phyloP scores from a whole-genome alignment of 2,113 vertebrate genomes.

The Scortum barcoo region DNA sequence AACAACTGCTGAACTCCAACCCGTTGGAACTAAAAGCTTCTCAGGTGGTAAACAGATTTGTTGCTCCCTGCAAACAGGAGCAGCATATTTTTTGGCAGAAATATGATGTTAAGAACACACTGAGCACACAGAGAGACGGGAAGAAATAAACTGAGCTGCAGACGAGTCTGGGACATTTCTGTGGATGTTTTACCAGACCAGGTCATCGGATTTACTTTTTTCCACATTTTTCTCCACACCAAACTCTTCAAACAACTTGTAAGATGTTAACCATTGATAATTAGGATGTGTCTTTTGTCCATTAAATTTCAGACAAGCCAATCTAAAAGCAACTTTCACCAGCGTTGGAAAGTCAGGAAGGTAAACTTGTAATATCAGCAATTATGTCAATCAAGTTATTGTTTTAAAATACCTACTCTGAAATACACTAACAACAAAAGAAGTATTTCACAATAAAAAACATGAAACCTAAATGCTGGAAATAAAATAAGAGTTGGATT shows the following conservation, averaged over 20 bases:
- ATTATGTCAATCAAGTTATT: not conserved
- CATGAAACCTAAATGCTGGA: not conserved
- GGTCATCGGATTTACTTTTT: not conserved
- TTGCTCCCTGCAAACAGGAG: not conserved
- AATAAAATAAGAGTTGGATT: not conserved
- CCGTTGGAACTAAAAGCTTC: not conserved
- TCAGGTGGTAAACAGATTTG: slow-evolving; percentile 24
- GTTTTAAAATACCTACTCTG: not conserved
- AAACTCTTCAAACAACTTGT: not conserved
- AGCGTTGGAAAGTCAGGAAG: not conserved
- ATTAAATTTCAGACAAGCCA: not conserved
- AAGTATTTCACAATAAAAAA: not conserved
- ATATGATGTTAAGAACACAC: not conserved
- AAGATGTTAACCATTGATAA: not conserved
- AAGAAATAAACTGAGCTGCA: not conserved
- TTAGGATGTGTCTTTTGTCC: not conserved
- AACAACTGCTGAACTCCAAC: slow-evolving; percentile 1
- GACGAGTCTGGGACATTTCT: not conserved
- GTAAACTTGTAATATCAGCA: not conserved
- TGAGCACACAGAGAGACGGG: not conserved
- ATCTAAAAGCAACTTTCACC: not conserved
- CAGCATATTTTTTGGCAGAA: not conserved
- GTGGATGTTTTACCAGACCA: not conserved
- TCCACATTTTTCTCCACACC: not conserved
- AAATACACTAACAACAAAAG: not conserved